A percentile compares a stretch with the other conserved stretches of the same genome.
These are phyloP conservation scores for Microctenopoma lineatum DNA, from an alignment of 2,797 vertebrate species.

Conservation along the genomic window DNA sequence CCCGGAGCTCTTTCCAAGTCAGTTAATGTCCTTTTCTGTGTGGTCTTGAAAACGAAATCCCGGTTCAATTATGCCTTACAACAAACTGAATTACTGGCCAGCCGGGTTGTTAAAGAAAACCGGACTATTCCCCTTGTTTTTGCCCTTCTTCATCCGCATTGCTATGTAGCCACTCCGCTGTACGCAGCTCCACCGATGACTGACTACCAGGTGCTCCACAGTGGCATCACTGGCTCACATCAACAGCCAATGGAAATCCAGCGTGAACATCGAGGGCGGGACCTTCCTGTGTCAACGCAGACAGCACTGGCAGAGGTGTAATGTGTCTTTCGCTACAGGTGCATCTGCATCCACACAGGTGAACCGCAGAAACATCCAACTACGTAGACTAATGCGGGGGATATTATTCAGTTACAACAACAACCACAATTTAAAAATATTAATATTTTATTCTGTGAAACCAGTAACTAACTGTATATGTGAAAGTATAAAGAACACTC, in stretches of 20 bases:
- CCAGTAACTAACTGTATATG: not conserved
- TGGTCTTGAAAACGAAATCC: constrained; percentile 19
- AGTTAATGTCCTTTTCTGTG: constrained; percentile 37
- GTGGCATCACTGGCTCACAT: constrained; percentile 66
- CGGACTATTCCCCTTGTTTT: constrained; percentile 70
- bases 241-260: constrained; percentile 75
- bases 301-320: constrained; percentile 72
- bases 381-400: not conserved
- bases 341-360: constrained; percentile 56
- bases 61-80: constrained; percentile 2
- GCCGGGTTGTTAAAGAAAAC: constrained; percentile 51
- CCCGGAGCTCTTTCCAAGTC: constrained; percentile 59
- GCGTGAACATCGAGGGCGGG: constrained; percentile 71
- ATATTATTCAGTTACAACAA: not conserved
- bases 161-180: constrained; percentile 59
- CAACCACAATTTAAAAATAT: not conserved
- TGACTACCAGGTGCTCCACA: constrained; percentile 84
- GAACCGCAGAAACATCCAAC: not conserved
- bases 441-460: not conserved
- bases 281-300: constrained; percentile 41
- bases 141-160: constrained; percentile 80
- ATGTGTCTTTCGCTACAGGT: constrained; percentile 75
- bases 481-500: not conserved
- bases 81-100: constrained; percentile 20
- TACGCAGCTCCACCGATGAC: constrained; percentile 69